These are phyloP conservation scores for human (Homo sapiens) DNA, from an alignment of 2,113 vertebrate genomes.

Conservation along the genomic window DNA sequence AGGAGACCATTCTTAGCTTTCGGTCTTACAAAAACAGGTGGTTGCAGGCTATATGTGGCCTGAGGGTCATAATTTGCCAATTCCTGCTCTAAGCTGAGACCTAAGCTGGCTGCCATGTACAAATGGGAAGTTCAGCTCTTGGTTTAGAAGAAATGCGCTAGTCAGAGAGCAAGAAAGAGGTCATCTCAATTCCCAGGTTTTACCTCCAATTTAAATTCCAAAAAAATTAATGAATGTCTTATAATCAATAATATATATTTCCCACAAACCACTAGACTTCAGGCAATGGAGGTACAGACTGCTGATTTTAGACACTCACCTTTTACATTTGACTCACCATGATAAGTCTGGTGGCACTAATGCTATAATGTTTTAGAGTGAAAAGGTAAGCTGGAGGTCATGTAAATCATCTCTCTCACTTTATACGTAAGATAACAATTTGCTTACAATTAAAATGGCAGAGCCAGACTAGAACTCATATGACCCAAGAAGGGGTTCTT, in stretches of 20 bases:
- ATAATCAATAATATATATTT: background rate
- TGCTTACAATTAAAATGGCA: background rate
- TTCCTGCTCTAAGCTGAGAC: background rate
- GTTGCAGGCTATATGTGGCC: background rate
- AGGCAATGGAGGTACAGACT: fast-evolving
- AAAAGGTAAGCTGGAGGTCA: background rate
- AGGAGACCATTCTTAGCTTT: background rate
- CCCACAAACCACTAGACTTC: background rate
- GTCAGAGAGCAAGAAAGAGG: background rate
- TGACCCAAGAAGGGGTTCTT: background rate
- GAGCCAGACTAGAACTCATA: background rate
- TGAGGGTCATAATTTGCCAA: background rate
- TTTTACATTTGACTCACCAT: background rate
- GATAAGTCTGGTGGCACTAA: fast-evolving
- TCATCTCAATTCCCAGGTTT: background rate
- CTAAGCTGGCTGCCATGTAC: fast-evolving
- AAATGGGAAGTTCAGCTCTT: background rate
- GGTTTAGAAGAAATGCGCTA: background rate
- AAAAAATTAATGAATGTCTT: background rate
- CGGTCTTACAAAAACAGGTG: background rate
- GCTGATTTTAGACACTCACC: background rate
- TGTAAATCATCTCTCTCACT: background rate
- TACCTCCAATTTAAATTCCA: background rate
- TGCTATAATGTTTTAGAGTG: background rate
- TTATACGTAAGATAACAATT: background rate